Evolutionary conservation across 2,888 invertebrate species (phyloP).

Genomic region (Rhingia campestris): DNA sequence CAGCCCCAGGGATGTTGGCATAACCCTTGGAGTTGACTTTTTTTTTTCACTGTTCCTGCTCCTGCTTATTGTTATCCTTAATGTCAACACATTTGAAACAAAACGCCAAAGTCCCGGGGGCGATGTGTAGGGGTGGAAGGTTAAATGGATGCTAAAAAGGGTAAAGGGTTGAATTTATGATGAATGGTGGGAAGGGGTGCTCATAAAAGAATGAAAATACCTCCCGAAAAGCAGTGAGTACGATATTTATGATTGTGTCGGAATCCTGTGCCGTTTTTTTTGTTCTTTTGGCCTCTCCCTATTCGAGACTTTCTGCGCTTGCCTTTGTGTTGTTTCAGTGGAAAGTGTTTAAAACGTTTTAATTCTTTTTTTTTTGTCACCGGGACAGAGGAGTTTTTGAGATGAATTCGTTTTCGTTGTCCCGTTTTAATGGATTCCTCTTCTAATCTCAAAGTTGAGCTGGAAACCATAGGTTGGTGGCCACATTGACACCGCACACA

Average conservation of each 20-base stretch:
- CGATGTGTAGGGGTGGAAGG: constrained; percentile 30
- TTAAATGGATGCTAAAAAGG: constrained; percentile 61
- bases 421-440: constrained; percentile 60
- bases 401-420: constrained; percentile 46
- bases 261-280: constrained; percentile 2
- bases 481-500: constrained; percentile 71
- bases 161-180: constrained; percentile 73
- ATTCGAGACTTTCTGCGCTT: not conserved
- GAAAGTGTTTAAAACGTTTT: constrained; percentile 43
- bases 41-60: constrained; percentile 25
- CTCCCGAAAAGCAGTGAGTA: constrained; percentile 43
- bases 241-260: constrained; percentile 71
- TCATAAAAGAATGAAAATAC: constrained; percentile 67
- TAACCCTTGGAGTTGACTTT: constrained; percentile 56
- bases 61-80: constrained; percentile 73
- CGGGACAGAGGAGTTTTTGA: constrained; percentile 9
- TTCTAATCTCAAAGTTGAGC: constrained; percentile 53
- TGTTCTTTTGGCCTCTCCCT: constrained; percentile 24
- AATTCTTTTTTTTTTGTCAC: constrained; percentile 15
- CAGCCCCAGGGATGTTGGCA: constrained; percentile 38
- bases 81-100: constrained; percentile 74
- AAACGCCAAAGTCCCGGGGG: constrained; percentile 51
- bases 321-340: constrained; percentile 45
- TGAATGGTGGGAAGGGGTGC: constrained; percentile 50
- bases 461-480: constrained; percentile 71